Evolutionary conservation across 2,888 invertebrate species (phyloP).

Genomic region (Cephus runcator): DNA sequence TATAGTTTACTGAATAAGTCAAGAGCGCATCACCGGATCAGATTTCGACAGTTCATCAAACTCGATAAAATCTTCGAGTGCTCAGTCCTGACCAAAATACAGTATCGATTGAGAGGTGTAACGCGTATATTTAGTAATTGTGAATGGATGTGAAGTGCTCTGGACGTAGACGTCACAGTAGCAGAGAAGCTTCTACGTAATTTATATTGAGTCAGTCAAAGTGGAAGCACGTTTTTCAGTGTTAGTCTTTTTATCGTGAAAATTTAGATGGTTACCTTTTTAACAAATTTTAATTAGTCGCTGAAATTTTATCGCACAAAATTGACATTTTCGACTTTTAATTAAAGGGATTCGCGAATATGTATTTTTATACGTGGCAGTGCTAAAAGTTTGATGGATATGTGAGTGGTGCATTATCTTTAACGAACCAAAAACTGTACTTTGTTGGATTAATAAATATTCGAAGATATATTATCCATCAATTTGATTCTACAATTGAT

Average conservation of each 20-base stretch:
- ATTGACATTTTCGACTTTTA: not conserved
- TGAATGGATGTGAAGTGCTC: not conserved
- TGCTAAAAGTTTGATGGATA: not conserved
- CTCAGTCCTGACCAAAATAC: not conserved
- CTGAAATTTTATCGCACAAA: not conserved
- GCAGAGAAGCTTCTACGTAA: not conserved
- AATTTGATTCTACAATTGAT: not conserved
- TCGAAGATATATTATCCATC: not conserved
- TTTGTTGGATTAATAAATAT: not conserved
- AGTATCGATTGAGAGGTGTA: not conserved
- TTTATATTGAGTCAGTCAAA: not conserved
- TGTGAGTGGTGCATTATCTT: not conserved
- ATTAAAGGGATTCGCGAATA: not conserved
- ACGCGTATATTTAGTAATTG: not conserved
- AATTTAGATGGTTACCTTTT: not conserved
- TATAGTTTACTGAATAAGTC: not conserved
- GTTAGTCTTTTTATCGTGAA: not conserved
- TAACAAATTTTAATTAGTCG: not conserved
- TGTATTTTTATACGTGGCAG: not conserved
- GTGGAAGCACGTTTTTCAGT: not conserved
- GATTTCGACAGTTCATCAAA: not conserved
- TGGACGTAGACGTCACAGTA: not conserved
- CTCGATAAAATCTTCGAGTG: not conserved
- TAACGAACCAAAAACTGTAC: not conserved
- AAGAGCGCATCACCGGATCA: not conserved